Evolutionary conservation across 1,140 invertebrate species (phyloP).

Genomic region (Psix sp.): DNA sequence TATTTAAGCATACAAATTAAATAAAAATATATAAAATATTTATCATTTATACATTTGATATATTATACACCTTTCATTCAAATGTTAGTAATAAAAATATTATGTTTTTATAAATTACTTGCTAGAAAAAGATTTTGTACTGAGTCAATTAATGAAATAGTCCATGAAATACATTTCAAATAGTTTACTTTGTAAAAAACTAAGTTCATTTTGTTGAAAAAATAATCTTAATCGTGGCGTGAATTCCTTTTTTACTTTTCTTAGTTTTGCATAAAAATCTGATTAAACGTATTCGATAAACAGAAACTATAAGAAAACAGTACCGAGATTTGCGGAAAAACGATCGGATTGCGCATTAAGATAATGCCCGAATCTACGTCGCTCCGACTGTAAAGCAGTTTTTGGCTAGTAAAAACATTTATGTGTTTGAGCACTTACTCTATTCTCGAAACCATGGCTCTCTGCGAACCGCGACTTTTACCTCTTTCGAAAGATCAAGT

Average conservation of each 20-base stretch:
- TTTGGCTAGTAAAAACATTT: slow-evolving; percentile 57
- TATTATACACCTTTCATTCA: too few relatives aligned
- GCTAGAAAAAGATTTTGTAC: too few relatives aligned
- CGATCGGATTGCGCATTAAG: slow-evolving; percentile 54
- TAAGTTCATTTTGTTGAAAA: too few relatives aligned
- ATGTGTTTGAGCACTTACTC: slow-evolving; percentile 57
- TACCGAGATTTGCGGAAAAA: slow-evolving; percentile 45
- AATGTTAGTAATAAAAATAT: too few relatives aligned
- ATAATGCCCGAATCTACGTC: slow-evolving; percentile 38
- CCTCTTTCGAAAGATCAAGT: slow-evolving; percentile 56
- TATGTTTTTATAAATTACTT: too few relatives aligned
- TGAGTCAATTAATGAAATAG: too few relatives aligned
- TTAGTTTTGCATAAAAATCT: slow-evolving; percentile 38
- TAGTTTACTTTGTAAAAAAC: too few relatives aligned
- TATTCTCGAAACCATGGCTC: slow-evolving; percentile 31
- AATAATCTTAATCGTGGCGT: too few relatives aligned
- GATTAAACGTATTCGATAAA: slow-evolving; percentile 16
- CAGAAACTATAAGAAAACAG: slow-evolving; percentile 14
- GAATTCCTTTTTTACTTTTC: background rate
- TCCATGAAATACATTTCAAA: too few relatives aligned
- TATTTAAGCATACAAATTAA: too few relatives aligned
- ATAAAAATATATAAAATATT: too few relatives aligned
- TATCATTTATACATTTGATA: too few relatives aligned
- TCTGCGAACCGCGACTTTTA: slow-evolving; percentile 48
- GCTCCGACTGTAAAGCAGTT: slow-evolving; percentile 43